Conservation (phyloP, 2,113 vertebrate genomes). For the Eurypyga helias region DNA sequence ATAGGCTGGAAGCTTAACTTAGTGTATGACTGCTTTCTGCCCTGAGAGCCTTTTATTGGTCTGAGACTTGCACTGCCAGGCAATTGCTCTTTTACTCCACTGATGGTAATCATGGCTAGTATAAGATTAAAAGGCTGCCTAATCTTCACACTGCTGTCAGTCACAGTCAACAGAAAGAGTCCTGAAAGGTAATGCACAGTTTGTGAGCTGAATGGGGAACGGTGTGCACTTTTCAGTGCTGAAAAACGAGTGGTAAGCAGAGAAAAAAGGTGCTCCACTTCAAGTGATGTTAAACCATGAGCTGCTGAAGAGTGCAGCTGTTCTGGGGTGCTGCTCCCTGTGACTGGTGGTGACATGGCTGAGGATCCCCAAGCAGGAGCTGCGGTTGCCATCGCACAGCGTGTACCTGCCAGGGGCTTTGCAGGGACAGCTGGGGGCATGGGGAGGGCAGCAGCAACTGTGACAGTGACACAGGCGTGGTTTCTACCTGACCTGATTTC, state of each 20-base stretch:
- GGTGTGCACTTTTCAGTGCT: neutral
- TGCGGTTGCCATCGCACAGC: neutral
- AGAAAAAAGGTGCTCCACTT: neutral
- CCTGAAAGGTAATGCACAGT: neutral
- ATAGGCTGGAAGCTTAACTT: neutral
- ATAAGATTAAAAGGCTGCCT: conserved; percentile 49
- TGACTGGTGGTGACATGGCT: neutral
- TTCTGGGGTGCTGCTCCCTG: neutral
- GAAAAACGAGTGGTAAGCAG: neutral
- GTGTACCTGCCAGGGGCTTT: rapidly evolving
- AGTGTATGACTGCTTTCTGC: neutral
- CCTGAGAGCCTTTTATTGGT: neutral
- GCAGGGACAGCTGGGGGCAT: rapidly evolving
- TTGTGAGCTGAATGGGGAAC: neutral
- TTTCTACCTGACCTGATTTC: neutral
- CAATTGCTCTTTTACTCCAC: conserved; percentile 19
- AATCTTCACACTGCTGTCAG: conserved; percentile 7
- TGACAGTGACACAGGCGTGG: rapidly evolving
- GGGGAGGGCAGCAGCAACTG: neutral
- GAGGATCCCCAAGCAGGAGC: neutral
- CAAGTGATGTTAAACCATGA: rapidly evolving
- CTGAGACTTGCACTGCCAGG: neutral
- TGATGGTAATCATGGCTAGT: conserved; percentile 33
- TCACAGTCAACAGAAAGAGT: neutral
- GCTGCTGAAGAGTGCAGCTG: neutral